A percentile compares a stretch with the other conserved stretches of the same genome.
These are phyloP conservation scores for Rafetus swinhoei DNA, from an alignment of 2,113 vertebrate species.

Conservation along the genomic window DNA sequence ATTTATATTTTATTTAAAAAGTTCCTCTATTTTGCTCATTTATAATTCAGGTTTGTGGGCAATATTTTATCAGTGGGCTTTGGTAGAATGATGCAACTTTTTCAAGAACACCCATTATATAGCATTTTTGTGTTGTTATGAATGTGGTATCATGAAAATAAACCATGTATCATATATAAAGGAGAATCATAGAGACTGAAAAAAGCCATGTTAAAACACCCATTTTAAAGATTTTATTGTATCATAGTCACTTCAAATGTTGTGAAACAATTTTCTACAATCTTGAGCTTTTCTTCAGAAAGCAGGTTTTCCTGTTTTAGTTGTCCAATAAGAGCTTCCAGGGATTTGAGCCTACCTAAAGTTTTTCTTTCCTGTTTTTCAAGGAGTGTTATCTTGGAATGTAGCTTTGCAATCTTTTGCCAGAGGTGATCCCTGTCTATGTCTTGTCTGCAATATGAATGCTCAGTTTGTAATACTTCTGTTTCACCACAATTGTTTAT, in stretches of 20 bases:
- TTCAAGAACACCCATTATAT: slow-evolving; percentile 1
- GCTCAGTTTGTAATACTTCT: slow-evolving; percentile 80
- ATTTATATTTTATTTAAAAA: background rate
- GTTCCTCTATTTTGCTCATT: background rate
- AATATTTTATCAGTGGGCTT: background rate
- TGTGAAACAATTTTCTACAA: slow-evolving; percentile 81
- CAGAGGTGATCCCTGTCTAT: slow-evolving; percentile 83
- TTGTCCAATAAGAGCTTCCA: slow-evolving; percentile 82
- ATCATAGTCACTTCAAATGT: slow-evolving; percentile 78
- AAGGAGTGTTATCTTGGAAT: slow-evolving; percentile 85
- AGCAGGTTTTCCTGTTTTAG: slow-evolving; percentile 82
- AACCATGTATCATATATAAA: background rate
- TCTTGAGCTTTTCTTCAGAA: slow-evolving; percentile 85
- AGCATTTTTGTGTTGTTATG: background rate
- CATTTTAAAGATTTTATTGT: slow-evolving; percentile 57
- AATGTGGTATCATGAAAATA: background rate
- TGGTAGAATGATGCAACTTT: background rate
- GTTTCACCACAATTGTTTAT: slow-evolving; percentile 31
- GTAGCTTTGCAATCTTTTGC: slow-evolving; percentile 85
- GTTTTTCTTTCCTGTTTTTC: slow-evolving; percentile 85
- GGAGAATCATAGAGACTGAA: background rate
- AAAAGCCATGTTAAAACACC: slow-evolving; percentile 3
- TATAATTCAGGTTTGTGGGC: background rate
- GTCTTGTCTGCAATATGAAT: slow-evolving; percentile 87
- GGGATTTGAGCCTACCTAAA: slow-evolving; percentile 80